These are phyloP conservation scores for Macrosiphum euphorbiae DNA, from an alignment of 2,888 invertebrate species.

Conservation along the genomic window DNA sequence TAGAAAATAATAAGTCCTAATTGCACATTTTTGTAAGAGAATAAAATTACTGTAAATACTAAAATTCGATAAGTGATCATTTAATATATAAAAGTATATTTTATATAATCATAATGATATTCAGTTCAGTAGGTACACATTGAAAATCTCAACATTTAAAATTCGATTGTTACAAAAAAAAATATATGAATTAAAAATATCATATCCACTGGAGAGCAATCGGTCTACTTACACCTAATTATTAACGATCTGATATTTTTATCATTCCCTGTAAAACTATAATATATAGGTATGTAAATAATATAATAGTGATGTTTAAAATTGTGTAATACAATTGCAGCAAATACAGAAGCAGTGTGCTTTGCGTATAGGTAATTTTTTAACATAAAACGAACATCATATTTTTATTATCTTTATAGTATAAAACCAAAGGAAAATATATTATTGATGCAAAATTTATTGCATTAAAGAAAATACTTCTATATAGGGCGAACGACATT, in stretches of 20 bases:
- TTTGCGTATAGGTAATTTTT: not conserved
- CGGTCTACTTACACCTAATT: no score
- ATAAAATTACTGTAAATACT: not conserved
- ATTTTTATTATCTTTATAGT: not conserved
- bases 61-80: not conserved
- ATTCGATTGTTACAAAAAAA: not conserved
- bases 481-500: not conserved
- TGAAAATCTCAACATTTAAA: not conserved
- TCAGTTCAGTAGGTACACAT: not conserved
- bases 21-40: not conserved
- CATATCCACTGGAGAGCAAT: no score
- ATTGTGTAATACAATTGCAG: not conserved
- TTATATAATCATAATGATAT: not conserved
- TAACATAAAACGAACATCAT: not conserved
- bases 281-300: no score
- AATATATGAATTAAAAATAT: not conserved
- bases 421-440: not conserved
- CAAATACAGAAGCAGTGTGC: not conserved
- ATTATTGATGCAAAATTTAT: not conserved
- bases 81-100: not conserved
- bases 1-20: not conserved
- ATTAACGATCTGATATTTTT: no score
- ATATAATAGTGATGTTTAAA: no score
- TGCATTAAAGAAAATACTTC: not conserved
- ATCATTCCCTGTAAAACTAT: no score